Evolutionary conservation across 2,113 vertebrate genomes (phyloP).

Genomic region (Callipepla squamata): DNA sequence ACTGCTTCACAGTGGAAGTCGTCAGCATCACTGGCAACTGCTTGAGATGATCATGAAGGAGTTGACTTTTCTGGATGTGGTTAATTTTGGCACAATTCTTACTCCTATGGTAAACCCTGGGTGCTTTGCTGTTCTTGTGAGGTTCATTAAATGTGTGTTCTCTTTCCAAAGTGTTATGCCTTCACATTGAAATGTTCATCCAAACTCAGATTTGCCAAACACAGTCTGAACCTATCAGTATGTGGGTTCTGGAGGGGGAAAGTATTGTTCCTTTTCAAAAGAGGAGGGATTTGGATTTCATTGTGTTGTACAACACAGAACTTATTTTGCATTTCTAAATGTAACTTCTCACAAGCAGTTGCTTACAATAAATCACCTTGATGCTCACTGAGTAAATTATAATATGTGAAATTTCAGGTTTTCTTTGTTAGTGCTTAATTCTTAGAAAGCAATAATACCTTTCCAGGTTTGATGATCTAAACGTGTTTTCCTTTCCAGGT

Average conservation of each 20-base stretch:
- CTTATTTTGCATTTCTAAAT: neutral
- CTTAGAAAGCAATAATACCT: neutral
- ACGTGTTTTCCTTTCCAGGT: neutral
- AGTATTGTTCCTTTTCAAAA: conserved; percentile 7
- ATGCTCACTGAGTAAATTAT: neutral
- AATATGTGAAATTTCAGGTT: neutral
- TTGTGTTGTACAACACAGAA: conserved; percentile 1
- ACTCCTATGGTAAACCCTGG: conserved; percentile 26
- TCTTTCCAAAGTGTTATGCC: conserved; percentile 25
- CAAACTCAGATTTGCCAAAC: conserved; percentile 39
- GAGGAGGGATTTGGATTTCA: neutral
- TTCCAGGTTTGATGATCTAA: neutral
- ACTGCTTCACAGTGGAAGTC: neutral
- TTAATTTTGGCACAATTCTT: conserved; percentile 29
- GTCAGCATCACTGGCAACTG: conserved; percentile 9
- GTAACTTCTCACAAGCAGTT: neutral
- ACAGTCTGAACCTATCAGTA: neutral
- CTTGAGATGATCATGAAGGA: conserved; percentile 22
- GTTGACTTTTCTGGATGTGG: conserved; percentile 11
- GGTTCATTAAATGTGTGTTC: conserved; percentile 25
- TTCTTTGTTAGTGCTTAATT: conserved; percentile 13
- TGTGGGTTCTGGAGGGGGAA: conserved; percentile 40
- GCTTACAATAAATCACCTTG: neutral
- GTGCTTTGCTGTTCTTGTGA: conserved; percentile 56
- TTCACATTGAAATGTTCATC: conserved; percentile 22